Evolutionary conservation across 1,140 invertebrate species (phyloP), one percentile per base, ranked within the genome.

Genomic region (Listronotus bonariensis): DNA sequence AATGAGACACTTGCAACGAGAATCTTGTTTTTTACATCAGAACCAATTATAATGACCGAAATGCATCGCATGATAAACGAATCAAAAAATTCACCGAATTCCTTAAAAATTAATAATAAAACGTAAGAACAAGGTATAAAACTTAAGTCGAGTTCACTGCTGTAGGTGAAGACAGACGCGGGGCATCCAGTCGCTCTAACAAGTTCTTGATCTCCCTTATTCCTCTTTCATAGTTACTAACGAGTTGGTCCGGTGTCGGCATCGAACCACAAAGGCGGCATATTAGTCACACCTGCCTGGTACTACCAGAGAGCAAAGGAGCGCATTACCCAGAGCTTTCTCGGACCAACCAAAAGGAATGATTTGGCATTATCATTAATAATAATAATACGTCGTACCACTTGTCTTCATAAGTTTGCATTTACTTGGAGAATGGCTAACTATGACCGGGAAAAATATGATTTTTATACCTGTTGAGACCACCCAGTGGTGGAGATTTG

Each of bases 291-390:
- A 77, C 74, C 75, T 77, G 75, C 75, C 75, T 72, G 68, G 67
- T 69, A 67, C 72, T 68, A 73, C 71, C 70, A 70, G 69, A 64
- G 63, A 65, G 63, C 51, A 67, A 66, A 72, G 65, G 53, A 42
- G 70, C 62, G 65, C 65, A 58, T 58, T 58, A 58, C 56, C 42
- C 32, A 46, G 42, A 58, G 56, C 45, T 31, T 58, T 48, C 53
- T 57, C 64, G 58, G 55, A 56, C 52, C 72, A 62, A 70, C 72
- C 75, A 69, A 72, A 74, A 68, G 66, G 72, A 74, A 72, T 74
- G 75, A 76, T 76, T 76, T 76, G 71, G 75, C 75, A 68, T 73
- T 74, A 76, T 76, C 75, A 74, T 76, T 76, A 76, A 76, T 76
- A 75, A 76, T 66, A 68, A 69, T 72, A 70, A 69, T 61, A 42